phyloP scores from a whole-genome alignment of 2,888 invertebrate genomes.

The Aromia moschata region DNA sequence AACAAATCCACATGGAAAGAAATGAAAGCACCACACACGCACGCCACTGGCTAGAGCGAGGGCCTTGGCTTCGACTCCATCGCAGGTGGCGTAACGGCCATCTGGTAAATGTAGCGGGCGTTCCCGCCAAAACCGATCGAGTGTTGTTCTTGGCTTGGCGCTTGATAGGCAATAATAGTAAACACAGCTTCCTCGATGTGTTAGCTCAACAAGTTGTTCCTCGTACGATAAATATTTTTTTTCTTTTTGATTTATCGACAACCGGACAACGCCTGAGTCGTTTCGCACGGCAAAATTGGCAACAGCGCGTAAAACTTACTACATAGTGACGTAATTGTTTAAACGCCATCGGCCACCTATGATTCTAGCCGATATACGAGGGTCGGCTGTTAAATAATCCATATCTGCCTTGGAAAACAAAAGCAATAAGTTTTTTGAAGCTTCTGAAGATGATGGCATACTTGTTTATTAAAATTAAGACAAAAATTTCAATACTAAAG shows the following conservation, averaged over 20 bases:
- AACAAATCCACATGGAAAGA: too few relatives aligned
- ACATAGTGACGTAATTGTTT: too few relatives aligned
- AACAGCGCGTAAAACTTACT: constrained; percentile 3
- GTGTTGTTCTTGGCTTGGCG: constrained; percentile 40
- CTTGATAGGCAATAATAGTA: constrained; percentile 41
- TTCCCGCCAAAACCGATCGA: constrained; percentile 37
- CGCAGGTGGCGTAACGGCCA: constrained; percentile 46
- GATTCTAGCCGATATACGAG: too few relatives aligned
- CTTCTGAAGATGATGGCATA: too few relatives aligned
- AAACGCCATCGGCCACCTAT: too few relatives aligned
- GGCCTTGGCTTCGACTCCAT: constrained; percentile 54
- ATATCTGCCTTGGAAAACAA: too few relatives aligned
- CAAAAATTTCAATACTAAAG: too few relatives aligned
- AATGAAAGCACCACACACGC: too few relatives aligned
- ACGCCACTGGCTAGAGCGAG: constrained; percentile 33
- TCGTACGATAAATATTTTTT: constrained; percentile 31
- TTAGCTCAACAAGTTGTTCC: constrained; percentile 33
- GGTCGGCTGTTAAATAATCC: too few relatives aligned
- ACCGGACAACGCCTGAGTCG: neutral
- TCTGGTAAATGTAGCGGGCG: constrained; percentile 42
- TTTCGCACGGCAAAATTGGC: neutral
- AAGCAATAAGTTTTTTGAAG: too few relatives aligned
- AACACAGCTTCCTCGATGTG: constrained; percentile 34
- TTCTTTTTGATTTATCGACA: neutral
- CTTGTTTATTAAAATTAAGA: too few relatives aligned